These are phyloP conservation scores for Drosophila dives DNA, from an alignment of 2,888 invertebrate species.

Conservation along the genomic window DNA sequence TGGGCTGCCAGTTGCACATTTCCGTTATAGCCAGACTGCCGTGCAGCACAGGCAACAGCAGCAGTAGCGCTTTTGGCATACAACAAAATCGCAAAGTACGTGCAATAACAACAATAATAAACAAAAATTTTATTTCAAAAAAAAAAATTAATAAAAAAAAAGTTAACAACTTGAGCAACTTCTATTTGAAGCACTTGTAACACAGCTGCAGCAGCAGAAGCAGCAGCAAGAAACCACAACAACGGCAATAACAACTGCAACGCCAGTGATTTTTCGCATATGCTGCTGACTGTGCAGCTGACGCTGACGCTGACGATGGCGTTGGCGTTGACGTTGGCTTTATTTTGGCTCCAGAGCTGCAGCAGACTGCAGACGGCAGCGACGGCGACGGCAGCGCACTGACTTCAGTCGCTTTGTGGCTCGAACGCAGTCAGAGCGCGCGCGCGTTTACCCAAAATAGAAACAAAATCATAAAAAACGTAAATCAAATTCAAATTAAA, in stretches of 20 bases:
- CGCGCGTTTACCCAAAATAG: slow-evolving; percentile 42
- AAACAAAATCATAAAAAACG: background rate
- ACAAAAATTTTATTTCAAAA: background rate
- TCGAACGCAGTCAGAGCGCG: slow-evolving; percentile 55
- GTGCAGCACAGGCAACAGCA: slow-evolving; percentile 51
- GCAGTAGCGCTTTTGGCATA: slow-evolving; percentile 21
- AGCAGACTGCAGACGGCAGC: slow-evolving; percentile 38
- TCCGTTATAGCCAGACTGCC: slow-evolving; percentile 75
- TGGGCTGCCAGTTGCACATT: slow-evolving; percentile 76
- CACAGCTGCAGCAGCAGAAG: slow-evolving; percentile 11
- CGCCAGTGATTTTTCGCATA: slow-evolving; percentile 55
- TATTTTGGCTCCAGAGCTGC: slow-evolving; percentile 58
- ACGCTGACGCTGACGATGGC: slow-evolving; percentile 48
- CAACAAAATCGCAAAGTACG: slow-evolving; percentile 38
- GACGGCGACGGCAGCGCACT: slow-evolving; percentile 45
- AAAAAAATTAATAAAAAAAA: slow-evolving; percentile 1
- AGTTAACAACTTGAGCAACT: slow-evolving; percentile 33
- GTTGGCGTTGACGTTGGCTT: slow-evolving; percentile 54
- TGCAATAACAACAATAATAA: slow-evolving; percentile 34
- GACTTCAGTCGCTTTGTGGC: slow-evolving; percentile 67
- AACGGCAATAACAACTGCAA: slow-evolving; percentile 41
- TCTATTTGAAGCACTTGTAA: slow-evolving; percentile 44
- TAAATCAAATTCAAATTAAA: background rate
- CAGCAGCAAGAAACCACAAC: slow-evolving; percentile 6
- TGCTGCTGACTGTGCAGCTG: slow-evolving; percentile 54